A percentile compares a stretch with the other conserved stretches of the same genome.
phyloP scores from a whole-genome alignment of 2,797 vertebrate species.

The Sarcoramphus papa region DNA sequence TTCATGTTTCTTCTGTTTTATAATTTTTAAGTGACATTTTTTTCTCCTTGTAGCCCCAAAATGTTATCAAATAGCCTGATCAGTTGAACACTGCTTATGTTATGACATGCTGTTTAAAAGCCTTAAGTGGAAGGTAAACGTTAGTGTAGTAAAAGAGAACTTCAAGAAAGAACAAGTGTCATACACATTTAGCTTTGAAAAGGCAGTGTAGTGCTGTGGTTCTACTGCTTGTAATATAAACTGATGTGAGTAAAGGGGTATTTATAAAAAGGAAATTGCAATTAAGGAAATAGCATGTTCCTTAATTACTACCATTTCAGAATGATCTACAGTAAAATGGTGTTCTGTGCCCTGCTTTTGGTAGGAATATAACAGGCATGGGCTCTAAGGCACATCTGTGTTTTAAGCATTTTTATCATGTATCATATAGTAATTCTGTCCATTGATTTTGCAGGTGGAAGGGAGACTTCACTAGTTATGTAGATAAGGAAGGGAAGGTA shows the following conservation, averaged over 20 bases:
- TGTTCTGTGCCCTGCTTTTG: not conserved
- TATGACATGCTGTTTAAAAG: not conserved
- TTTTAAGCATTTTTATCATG: not conserved
- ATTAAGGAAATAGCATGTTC: not conserved
- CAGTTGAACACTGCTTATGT: not conserved
- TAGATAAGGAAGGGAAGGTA: not conserved
- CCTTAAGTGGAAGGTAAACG: not conserved
- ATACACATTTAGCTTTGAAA: not conserved
- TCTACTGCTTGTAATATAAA: not conserved
- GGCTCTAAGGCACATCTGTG: not conserved
- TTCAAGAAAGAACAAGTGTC: not conserved
- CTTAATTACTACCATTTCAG: not conserved
- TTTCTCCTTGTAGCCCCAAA: not conserved
- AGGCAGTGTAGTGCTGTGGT: not conserved
- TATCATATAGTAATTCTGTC: not conserved
- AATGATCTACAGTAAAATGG: not conserved
- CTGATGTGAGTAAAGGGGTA: not conserved
- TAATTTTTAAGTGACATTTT: not conserved
- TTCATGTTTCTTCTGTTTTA: not conserved
- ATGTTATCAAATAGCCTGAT: not conserved
- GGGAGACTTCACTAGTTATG: not conserved
- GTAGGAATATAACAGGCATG: not conserved
- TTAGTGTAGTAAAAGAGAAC: not conserved
- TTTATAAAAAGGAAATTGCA: not conserved
- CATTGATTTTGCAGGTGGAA: not conserved